Base-by-base conservation (phyloP, 2,888 invertebrate species). In the Nasonovia ribisnigri region DNA sequence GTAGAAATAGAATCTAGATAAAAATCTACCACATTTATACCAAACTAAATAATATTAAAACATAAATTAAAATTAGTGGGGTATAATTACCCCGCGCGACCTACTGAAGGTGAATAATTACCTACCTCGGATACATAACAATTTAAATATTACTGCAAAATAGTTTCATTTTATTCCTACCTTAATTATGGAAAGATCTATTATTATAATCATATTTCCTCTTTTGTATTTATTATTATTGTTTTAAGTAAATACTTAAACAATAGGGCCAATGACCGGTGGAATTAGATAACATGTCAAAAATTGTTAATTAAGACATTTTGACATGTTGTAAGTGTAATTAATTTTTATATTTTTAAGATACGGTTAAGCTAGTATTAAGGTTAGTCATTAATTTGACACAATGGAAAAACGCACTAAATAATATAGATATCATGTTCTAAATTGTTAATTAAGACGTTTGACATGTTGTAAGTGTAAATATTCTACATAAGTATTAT, bases 321-420 rank as follows among this genome's bases (percentile, higher is more conserved):
- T 88, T 92, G 51, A 88, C 92, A 77, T 92, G 92, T 92, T 92
- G 92, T 88, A 92, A 88, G 92, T 92, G 92, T 92, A 92, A 88
- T 77, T 92, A 88, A 20, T 67, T 13, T 67, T 67, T 67, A 4
- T 67, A n/a, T 46, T 46, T 46, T 46, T 46, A 11, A 46, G 46
- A 46, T 46, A 46, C 8, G 0, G 11, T 46, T 11, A 46, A 10
- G 11, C 46, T 46, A 46, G 46, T 46, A 46, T 60, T 60, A 60
- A 54, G 51, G 13, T n/a, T 67, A n/a, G 29, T n/a, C n/a, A 67
- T 67, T 67, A 4, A 67, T 29, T 67, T 13, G 29, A 67, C n/a
- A 1, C 16, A 51, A 51, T 51, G 51, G 51, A 51, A 51, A 51
- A 51, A 51, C 13, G 51, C 51, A 51, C 16, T 46, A 46, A 46